Evolutionary conservation across 2,797 vertebrate genomes (phyloP), one percentile per base, ranked within the genome.

Genomic region (Carduelis carduelis): DNA sequence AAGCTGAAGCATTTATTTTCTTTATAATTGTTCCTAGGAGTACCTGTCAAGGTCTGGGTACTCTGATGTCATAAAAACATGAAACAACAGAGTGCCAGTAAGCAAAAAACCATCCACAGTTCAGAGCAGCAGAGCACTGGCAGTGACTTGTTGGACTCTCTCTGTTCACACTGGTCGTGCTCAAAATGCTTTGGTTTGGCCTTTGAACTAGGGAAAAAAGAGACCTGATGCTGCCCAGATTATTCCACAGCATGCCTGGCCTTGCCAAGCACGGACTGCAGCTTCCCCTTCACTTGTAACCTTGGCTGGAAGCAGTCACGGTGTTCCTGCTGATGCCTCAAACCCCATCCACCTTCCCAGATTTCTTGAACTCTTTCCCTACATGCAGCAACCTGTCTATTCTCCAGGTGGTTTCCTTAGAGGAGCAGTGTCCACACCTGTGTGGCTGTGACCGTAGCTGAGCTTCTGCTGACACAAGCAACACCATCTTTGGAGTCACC

Each of bases 401-500:
- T 84, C 49, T 56, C 75, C 86, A 68, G 53, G 75, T 89, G 47
- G 44, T 87, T 96, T 5, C 1, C 56, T 55, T 23, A 55, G 77
- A 90, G 74, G 32, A 84, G 35, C 5, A 1, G 23, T 71, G 71
- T 57, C 77, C 71, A 61, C 43, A 71, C 53, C 47, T 87, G 60
- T 2, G 1, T 19, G 19, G 27, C 75, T 92, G 46, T 75, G 89
- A 68, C 81, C 3, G 0, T 76, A 76, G 74, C 74, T 75, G 52
- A 77, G 52, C 24, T 92, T 87, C 49, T 97, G 94, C 93, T 94
- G 90, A 96, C 89, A 85, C 23, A 85, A 85, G 41, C 77, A 94
- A 80, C 41, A n/a, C 34, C 2, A 4, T 83, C 21, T 50, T 81
- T 63, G 7, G 20, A 97, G 81, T 94, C 89, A 96, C 53, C 27